Evolutionary conservation across 2,797 vertebrate species (phyloP).

Genomic region (Pseudomugil gertrudae): DNA sequence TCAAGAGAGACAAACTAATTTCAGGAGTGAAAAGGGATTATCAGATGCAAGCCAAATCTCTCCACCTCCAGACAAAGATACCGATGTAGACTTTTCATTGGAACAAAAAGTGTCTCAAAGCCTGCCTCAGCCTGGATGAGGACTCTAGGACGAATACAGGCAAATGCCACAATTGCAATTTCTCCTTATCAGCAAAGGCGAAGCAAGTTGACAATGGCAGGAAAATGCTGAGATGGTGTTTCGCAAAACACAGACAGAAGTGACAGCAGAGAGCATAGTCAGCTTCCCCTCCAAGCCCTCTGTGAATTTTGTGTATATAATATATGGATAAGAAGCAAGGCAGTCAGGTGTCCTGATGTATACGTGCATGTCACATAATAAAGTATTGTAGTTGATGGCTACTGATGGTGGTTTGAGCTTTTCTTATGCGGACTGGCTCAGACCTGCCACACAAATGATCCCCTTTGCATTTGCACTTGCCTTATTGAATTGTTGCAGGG

Average conservation of each 20-base stretch:
- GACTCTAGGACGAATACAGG: slow-evolving; percentile 66
- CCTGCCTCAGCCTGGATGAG: slow-evolving; percentile 57
- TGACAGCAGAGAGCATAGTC: slow-evolving; percentile 57
- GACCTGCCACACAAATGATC: slow-evolving; percentile 63
- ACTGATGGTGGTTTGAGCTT: slow-evolving; percentile 35
- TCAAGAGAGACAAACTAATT: slow-evolving; percentile 78
- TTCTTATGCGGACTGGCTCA: slow-evolving; percentile 47
- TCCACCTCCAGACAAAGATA: slow-evolving; percentile 75
- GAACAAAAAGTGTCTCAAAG: slow-evolving; percentile 64
- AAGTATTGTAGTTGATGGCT: slow-evolving; percentile 35
- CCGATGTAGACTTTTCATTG: slow-evolving; percentile 67
- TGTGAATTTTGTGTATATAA: slow-evolving; percentile 48
- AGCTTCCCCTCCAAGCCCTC: slow-evolving; percentile 41
- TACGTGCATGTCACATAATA: slow-evolving; percentile 5
- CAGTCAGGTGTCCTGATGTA: slow-evolving; percentile 13
- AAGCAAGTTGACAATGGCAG: slow-evolving; percentile 64
- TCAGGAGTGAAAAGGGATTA: slow-evolving; percentile 77
- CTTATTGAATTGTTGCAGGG: slow-evolving; percentile 41
- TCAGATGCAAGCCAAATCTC: slow-evolving; percentile 72
- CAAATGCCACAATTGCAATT: slow-evolving; percentile 71
- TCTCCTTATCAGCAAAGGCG: slow-evolving; percentile 70
- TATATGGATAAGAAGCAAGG: slow-evolving; percentile 32
- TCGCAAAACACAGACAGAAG: slow-evolving; percentile 52
- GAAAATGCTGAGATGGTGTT: slow-evolving; percentile 66
- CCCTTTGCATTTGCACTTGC: slow-evolving; percentile 46